Conservation (phyloP, 2,113 vertebrate species). For the Larimichthys polyactis region DNA sequence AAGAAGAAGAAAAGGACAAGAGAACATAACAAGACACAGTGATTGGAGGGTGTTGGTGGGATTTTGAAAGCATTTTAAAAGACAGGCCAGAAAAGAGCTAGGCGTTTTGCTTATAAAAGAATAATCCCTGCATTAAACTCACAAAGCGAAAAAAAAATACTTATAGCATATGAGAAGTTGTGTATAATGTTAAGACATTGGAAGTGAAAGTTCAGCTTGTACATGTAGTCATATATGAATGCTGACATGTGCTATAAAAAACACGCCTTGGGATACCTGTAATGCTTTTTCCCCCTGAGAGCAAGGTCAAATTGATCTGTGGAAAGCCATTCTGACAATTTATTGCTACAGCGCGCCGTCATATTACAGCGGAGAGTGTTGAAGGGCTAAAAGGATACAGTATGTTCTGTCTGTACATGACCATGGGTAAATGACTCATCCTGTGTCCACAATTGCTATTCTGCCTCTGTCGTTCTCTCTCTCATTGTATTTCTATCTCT, state of each 20-base stretch:
- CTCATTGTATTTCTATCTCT: not conserved
- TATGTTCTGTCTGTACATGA: constrained; percentile 67
- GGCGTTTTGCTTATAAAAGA: not conserved
- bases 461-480: not conserved
- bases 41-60: not conserved
- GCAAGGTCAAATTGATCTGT: constrained; percentile 12
- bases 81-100: not conserved
- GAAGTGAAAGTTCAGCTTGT: not conserved
- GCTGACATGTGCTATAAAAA: not conserved
- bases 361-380: constrained; percentile 26
- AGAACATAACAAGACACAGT: not conserved
- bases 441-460: constrained; percentile 45
- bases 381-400: constrained; percentile 14
- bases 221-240: not conserved
- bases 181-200: not conserved
- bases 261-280: not conserved
- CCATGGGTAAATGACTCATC: constrained; percentile 63
- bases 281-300: not conserved
- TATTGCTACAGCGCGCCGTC: not conserved
- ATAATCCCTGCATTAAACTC: not conserved
- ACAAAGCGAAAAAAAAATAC: not conserved
- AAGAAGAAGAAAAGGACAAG: not conserved
- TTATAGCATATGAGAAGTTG: not conserved
- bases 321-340: not conserved
- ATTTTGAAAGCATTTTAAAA: not conserved